These are phyloP conservation scores for Sebastes aleutianus DNA, from an alignment of 2,797 vertebrate species.

Conservation along the genomic window DNA sequence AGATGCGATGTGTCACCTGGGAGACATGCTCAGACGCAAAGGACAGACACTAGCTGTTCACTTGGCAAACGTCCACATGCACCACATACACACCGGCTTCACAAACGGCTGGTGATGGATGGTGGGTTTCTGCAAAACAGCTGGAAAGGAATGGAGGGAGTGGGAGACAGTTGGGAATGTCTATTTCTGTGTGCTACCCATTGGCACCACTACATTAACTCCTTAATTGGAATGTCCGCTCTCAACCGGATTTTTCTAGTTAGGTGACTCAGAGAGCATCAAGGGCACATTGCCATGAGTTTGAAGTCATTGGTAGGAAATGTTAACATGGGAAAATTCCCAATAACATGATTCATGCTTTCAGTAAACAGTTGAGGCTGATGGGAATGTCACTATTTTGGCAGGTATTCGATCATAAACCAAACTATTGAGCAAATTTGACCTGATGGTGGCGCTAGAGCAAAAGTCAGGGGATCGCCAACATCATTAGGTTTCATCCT, in stretches of 20 bases:
- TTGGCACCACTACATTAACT: conserved; percentile 49
- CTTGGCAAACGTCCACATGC: conserved; percentile 25
- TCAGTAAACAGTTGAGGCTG: not conserved
- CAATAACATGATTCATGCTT: not conserved
- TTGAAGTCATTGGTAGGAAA: conserved; percentile 6
- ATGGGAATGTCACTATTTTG: not conserved
- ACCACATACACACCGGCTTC: conserved; percentile 4
- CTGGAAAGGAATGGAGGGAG: conserved; percentile 38
- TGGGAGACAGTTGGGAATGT: conserved; percentile 31
- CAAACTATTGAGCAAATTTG: not conserved
- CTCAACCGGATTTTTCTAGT: conserved; percentile 10
- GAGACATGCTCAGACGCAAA: conserved; percentile 30
- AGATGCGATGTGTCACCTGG: conserved; percentile 68
- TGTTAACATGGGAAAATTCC: not conserved
- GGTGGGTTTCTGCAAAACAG: conserved; percentile 48
- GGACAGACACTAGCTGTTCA: conserved; percentile 47
- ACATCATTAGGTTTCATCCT: not conserved
- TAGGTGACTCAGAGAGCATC: conserved; percentile 33
- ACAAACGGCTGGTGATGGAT: conserved; percentile 52
- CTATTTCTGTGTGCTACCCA: conserved; percentile 43
- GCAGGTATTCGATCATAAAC: not conserved
- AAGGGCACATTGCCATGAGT: not conserved
- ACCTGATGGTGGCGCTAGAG: not conserved
- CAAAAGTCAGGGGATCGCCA: not conserved
- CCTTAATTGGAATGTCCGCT: conserved; percentile 29